Conservation (phyloP, 2,797 vertebrate species). For the Chelidonichthys spinosus region DNA sequence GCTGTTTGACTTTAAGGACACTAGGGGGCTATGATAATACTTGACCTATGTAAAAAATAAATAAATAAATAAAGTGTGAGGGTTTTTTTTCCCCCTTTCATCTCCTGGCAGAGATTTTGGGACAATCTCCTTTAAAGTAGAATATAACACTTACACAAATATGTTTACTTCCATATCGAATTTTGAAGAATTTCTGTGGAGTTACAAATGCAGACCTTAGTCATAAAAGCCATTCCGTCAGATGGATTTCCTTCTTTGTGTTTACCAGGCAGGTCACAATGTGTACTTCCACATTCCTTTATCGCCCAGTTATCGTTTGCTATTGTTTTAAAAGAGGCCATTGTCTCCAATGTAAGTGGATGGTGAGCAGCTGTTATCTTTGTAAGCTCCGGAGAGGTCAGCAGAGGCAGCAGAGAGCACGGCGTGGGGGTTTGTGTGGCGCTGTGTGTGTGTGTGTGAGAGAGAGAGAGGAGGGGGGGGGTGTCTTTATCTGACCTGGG, state of each 20-base stretch:
- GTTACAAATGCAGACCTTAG: background rate
- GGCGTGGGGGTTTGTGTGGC: constrained; percentile 27
- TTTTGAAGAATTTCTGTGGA: constrained; percentile 9
- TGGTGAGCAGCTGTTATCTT: constrained; percentile 71
- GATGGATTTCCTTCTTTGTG: constrained; percentile 14
- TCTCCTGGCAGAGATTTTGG: background rate
- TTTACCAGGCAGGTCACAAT: constrained; percentile 23
- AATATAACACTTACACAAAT: constrained; percentile 3
- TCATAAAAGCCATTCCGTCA: background rate
- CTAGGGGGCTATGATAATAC: constrained; percentile 71
- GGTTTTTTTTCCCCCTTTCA: background rate
- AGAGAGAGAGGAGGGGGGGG: constrained; percentile 49
- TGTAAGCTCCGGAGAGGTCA: constrained; percentile 79
- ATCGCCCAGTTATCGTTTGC: constrained; percentile 32
- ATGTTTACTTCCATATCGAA: background rate
- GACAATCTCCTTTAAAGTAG: background rate
- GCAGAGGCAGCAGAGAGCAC: constrained; percentile 82
- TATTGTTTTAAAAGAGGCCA: constrained; percentile 44
- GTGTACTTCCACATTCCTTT: background rate
- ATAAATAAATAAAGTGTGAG: background rate
- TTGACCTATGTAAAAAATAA: constrained; percentile 45
- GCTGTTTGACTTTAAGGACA: constrained; percentile 77
- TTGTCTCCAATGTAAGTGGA: constrained; percentile 61
- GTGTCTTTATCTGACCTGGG: constrained; percentile 86
- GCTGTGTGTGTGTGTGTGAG: constrained; percentile 19